phyloP scores from a whole-genome alignment of 2,888 invertebrate species.

The Phengaris alcon region DNA sequence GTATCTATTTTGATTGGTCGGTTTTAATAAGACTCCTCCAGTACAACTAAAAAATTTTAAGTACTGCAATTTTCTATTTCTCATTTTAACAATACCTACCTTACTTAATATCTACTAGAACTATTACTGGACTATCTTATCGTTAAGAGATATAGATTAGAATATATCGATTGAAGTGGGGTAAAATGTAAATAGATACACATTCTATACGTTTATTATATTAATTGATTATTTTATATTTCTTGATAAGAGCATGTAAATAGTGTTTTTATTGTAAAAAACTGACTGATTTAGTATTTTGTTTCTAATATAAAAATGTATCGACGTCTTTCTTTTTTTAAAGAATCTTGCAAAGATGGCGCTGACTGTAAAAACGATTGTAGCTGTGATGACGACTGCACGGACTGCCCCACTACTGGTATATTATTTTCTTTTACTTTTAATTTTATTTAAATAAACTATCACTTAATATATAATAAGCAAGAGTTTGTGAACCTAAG shows the following conservation, averaged over 20 bases:
- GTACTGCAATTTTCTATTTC: not conserved
- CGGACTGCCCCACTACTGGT: slow-evolving; percentile 50
- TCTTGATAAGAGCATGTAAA: not conserved
- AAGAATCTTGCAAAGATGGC: slow-evolving; percentile 63
- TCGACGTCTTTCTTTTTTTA: not conserved
- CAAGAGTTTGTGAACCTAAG: too few species aligned
- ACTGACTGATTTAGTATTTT: too few species aligned
- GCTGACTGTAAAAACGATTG: slow-evolving; percentile 61
- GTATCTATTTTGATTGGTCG: not conserved
- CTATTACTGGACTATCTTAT: not conserved
- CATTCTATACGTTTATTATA: not conserved
- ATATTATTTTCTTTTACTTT: not conserved
- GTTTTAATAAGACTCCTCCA: too few species aligned
- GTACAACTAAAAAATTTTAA: too few species aligned
- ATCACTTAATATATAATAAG: too few species aligned
- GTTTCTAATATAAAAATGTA: not conserved
- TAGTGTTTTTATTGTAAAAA: not conserved
- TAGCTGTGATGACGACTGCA: slow-evolving; percentile 53
- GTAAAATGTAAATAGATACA: not conserved
- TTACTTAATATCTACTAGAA: not conserved
- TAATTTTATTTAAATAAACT: not conserved
- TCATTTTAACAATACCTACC: not conserved
- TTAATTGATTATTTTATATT: not conserved
- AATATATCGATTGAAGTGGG: not conserved
- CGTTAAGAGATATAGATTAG: not conserved